These are phyloP conservation scores for Samia ricini DNA, from an alignment of 1,140 invertebrate genomes.

Conservation along the genomic window DNA sequence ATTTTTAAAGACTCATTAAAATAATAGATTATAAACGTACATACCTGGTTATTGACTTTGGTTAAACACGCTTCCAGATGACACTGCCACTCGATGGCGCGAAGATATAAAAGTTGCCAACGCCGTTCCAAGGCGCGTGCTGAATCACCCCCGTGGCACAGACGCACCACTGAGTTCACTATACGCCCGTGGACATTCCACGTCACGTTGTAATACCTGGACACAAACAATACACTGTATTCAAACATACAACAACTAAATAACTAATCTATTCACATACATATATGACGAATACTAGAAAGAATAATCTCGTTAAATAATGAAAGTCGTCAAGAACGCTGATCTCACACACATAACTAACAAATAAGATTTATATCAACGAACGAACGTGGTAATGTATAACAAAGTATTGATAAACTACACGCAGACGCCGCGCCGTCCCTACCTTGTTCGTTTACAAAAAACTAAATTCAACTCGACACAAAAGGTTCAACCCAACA, in stretches of 20 bases:
- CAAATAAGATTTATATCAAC: constrained; percentile 19
- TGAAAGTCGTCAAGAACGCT: constrained; percentile 25
- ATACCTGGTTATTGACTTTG: constrained; percentile 69
- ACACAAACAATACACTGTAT: constrained; percentile 28
- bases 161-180: constrained; percentile 86
- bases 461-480: constrained; percentile 26
- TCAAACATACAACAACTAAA: background rate
- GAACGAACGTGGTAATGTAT: constrained; percentile 24
- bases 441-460: constrained; percentile 18
- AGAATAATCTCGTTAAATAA: constrained; percentile 11
- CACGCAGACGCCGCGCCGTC: constrained; percentile 17
- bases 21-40: too few species aligned
- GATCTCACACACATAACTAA: constrained; percentile 23
- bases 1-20: too few species aligned
- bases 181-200: constrained; percentile 91
- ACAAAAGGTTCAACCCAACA: constrained; percentile 29
- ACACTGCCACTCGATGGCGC: constrained; percentile 93
- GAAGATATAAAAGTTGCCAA: constrained; percentile 92
- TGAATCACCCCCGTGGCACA: constrained; percentile 78
- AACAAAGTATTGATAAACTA: constrained; percentile 19
- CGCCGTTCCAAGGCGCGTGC: constrained; percentile 85
- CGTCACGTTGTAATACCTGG: constrained; percentile 91
- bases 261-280: background rate
- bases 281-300: background rate
- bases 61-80: constrained; percentile 72